Evolutionary conservation across 1,140 invertebrate genomes (phyloP).

Genomic region (Nymphalis io): DNA sequence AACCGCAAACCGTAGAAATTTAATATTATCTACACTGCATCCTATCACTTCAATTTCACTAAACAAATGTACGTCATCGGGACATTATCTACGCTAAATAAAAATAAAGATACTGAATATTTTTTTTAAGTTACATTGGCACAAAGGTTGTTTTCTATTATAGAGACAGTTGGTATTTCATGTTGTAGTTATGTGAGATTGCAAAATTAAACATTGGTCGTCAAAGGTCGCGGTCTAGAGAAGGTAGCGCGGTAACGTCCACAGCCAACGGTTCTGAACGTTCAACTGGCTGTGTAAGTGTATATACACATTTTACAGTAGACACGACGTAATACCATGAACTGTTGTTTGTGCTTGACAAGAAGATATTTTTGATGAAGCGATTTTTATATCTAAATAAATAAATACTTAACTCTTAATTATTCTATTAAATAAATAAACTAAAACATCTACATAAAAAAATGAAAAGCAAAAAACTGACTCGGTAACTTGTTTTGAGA

Average conservation of each 20-base stretch:
- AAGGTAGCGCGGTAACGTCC: constrained; percentile 37
- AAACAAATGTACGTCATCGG: constrained; percentile 55
- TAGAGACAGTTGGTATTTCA: constrained; percentile 1
- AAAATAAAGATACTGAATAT: background rate
- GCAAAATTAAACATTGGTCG: constrained; percentile 21
- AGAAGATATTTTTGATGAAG: background rate
- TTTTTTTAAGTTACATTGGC: background rate
- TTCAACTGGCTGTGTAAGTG: constrained; percentile 45
- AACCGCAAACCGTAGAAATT: constrained; percentile 61
- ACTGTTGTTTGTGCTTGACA: constrained; percentile 15
- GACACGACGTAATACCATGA: constrained; percentile 31
- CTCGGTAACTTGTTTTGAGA: background rate
- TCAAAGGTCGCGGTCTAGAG: constrained; percentile 41
- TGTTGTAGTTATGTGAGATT: constrained; percentile 10
- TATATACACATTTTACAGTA: constrained; percentile 34
- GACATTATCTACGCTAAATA: constrained; percentile 33
- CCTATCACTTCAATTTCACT: constrained; percentile 51
- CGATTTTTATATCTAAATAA: background rate
- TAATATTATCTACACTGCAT: constrained; percentile 51
- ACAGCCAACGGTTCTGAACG: constrained; percentile 40
- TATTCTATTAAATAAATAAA: background rate
- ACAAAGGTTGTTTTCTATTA: background rate
- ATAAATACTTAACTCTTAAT: background rate
- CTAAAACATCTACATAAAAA: background rate
- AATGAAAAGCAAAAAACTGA: background rate